Evolutionary conservation across 2,113 vertebrate genomes (phyloP).

Genomic region (Campylomormyrus tamandua): DNA sequence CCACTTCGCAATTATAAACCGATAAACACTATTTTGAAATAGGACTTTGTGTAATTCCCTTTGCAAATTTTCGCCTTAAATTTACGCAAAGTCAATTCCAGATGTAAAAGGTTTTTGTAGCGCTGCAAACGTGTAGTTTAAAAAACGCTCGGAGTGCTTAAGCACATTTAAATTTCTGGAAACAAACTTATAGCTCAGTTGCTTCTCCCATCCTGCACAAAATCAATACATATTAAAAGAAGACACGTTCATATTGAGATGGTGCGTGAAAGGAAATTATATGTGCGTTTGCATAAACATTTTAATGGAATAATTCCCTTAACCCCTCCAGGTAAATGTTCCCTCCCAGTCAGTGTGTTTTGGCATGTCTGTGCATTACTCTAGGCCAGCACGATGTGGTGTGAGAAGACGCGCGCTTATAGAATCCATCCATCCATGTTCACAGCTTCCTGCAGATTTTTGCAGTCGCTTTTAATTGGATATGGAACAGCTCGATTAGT

Average conservation of each 20-base stretch:
- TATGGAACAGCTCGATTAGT: not conserved
- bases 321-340: not conserved
- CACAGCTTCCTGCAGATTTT: not conserved
- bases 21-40: not conserved
- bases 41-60: not conserved
- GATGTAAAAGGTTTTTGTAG: not conserved
- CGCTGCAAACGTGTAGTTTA: not conserved
- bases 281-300: not conserved
- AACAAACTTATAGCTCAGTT: not conserved
- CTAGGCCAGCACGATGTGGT: not conserved
- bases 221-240: not conserved
- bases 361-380: not conserved
- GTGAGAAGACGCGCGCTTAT: not conserved
- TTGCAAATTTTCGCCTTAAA: not conserved
- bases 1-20: not conserved
- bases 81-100: not conserved
- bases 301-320: constrained; percentile 1
- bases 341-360: not conserved
- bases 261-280: not conserved
- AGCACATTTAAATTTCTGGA: not conserved
- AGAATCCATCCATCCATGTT: not conserved
- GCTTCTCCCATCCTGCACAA: not conserved
- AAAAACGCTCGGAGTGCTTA: not conserved
- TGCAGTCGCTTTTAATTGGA: not conserved
- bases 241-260: not conserved